A percentile compares a stretch with the other conserved stretches of the same genome.
Evolutionary conservation across 2,888 invertebrate genomes (phyloP).

Genomic region (Epinotia nisella): DNA sequence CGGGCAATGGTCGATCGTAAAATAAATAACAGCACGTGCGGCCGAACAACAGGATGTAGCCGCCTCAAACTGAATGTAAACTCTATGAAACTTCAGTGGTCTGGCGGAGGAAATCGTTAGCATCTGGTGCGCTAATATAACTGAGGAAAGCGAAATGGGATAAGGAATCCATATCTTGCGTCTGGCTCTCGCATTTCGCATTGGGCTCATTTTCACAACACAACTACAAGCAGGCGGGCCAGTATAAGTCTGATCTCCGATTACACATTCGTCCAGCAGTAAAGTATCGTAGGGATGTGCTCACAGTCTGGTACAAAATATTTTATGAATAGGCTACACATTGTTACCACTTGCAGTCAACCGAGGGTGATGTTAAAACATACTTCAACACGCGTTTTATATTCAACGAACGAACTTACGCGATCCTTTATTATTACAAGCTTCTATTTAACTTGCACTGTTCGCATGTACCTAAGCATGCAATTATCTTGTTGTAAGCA

Average conservation of each 20-base stretch:
- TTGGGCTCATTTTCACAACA: slow-evolving; percentile 52
- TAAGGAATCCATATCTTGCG: slow-evolving; percentile 66
- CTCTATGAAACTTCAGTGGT: slow-evolving; percentile 60
- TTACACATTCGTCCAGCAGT: not conserved
- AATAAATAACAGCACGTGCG: slow-evolving; percentile 71
- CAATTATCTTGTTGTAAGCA: not conserved
- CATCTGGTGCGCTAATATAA: slow-evolving; percentile 69
- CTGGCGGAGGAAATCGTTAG: slow-evolving; percentile 66
- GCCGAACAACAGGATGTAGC: slow-evolving; percentile 70
- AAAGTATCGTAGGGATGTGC: not conserved
- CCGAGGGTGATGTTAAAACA: slow-evolving; percentile 47
- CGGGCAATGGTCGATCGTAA: slow-evolving; percentile 56
- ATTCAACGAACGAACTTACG: not conserved
- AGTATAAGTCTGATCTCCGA: slow-evolving; percentile 3
- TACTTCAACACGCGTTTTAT: not conserved
- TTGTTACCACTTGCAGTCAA: slow-evolving; percentile 54
- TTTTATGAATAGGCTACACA: slow-evolving; percentile 47
- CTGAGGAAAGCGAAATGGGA: slow-evolving; percentile 68
- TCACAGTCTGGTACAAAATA: not conserved
- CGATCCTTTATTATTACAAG: not conserved
- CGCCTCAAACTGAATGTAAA: slow-evolving; percentile 65
- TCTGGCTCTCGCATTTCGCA: slow-evolving; percentile 56
- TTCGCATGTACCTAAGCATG: too few species aligned
- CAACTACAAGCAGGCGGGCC: not conserved
- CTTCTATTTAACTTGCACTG: too few species aligned